Conservation (phyloP, 2,113 vertebrate genomes). For the Archocentrus centrarchus region DNA sequence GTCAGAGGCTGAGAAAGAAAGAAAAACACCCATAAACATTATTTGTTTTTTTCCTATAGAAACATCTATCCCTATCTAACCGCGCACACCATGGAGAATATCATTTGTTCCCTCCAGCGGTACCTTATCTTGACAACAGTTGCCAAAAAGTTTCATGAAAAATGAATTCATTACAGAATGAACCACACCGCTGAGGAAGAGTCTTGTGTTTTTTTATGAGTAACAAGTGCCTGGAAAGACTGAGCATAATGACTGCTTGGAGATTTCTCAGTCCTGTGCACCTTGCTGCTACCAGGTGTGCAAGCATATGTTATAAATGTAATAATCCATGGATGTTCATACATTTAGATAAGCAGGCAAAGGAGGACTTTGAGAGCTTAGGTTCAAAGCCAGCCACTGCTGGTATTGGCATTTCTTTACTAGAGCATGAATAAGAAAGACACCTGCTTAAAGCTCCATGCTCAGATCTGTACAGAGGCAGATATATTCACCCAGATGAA, state of each 20-base stretch:
- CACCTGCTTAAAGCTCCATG: background rate
- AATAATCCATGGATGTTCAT: constrained; percentile 16
- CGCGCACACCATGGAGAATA: constrained; percentile 34
- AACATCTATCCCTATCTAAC: constrained; percentile 20
- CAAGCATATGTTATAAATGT: constrained; percentile 1
- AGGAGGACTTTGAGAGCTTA: background rate
- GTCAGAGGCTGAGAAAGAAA: constrained; percentile 13
- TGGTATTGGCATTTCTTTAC: background rate
- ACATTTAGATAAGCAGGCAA: constrained; percentile 3
- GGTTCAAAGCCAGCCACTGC: background rate
- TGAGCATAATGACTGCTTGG: constrained; percentile 35
- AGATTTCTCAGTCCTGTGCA: constrained; percentile 33
- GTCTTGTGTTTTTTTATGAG: constrained; percentile 44
- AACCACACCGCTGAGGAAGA: constrained; percentile 36
- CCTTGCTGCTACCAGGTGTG: constrained; percentile 54
- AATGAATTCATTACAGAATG: constrained; percentile 49
- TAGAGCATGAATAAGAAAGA: background rate
- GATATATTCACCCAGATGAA: background rate
- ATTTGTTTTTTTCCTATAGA: constrained; percentile 24
- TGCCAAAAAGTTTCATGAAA: constrained; percentile 57
- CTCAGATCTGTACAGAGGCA: background rate
- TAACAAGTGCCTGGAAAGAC: constrained; percentile 60
- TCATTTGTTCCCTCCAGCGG: constrained; percentile 40
- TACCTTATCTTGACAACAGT: constrained; percentile 43
- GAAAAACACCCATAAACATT: constrained; percentile 25